Evolutionary conservation across 1,140 invertebrate genomes (phyloP).

Genomic region (Drosophila baimaii): DNA sequence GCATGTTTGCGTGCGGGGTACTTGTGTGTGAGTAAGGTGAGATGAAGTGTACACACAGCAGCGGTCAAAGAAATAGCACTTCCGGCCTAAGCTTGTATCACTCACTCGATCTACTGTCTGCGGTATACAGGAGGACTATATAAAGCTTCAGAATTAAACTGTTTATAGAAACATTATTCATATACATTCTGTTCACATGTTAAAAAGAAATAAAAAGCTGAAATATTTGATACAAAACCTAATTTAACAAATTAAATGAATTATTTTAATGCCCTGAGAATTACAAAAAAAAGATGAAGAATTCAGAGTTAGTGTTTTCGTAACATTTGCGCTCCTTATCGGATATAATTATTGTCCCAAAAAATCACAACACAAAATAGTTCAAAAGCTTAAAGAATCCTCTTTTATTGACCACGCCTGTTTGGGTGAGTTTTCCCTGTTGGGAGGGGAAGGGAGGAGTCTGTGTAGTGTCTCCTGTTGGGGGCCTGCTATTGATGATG

Average conservation of each 20-base stretch:
- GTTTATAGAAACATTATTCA: too few species aligned
- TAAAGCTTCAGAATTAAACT: neutral
- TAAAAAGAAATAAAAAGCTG: too few species aligned
- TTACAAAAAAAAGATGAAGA: too few species aligned
- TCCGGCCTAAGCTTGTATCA: neutral
- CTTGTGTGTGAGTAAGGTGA: conserved; percentile 29
- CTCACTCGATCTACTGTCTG: neutral
- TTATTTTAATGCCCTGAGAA: too few species aligned
- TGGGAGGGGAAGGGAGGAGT: neutral
- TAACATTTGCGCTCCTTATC: neutral
- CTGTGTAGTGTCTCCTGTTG: conserved; percentile 9
- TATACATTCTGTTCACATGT: too few species aligned
- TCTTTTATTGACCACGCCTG: conserved; percentile 3
- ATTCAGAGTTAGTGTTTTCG: too few species aligned
- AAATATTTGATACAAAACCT: too few species aligned
- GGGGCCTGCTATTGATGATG: conserved; percentile 49
- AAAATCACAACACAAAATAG: neutral
- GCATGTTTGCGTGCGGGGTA: conserved; percentile 25
- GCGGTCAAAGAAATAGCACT: conserved; percentile 7
- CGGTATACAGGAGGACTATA: neutral
- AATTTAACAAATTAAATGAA: too few species aligned
- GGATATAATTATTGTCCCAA: neutral
- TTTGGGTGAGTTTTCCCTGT: neutral
- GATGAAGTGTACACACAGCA: conserved; percentile 25
- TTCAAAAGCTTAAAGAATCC: neutral